phyloP scores from a whole-genome alignment of 2,797 vertebrate species.

The Peromyscus attwateri region DNA sequence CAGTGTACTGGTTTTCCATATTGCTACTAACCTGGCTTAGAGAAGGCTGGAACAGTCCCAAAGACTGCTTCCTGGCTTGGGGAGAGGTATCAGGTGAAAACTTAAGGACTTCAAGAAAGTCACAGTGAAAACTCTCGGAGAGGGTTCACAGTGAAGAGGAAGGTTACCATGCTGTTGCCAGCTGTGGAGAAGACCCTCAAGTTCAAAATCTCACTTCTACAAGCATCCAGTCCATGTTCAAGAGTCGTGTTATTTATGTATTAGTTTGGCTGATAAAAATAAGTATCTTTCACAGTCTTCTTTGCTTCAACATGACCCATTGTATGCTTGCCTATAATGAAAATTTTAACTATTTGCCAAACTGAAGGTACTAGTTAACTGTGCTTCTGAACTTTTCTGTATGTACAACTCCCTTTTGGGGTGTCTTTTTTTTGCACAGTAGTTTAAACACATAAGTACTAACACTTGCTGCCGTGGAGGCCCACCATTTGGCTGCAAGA shows the following conservation, averaged over 20 bases:
- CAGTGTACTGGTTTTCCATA: conserved; percentile 30
- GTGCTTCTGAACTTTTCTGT: not conserved
- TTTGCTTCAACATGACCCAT: conserved; percentile 19
- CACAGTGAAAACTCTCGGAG: not conserved
- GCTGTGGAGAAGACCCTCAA: not conserved
- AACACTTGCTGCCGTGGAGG: not conserved
- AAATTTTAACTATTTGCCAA: conserved; percentile 27
- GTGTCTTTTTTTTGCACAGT: not conserved
- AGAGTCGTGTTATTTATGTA: not conserved
- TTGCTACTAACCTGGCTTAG: not conserved
- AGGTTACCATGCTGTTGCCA: not conserved
- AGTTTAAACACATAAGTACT: not conserved
- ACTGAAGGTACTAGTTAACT: not conserved
- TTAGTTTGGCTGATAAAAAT: not conserved
- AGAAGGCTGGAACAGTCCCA: not conserved
- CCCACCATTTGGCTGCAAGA: not conserved
- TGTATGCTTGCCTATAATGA: not conserved
- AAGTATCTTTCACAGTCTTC: not conserved
- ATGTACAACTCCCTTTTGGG: not conserved
- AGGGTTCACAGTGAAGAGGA: not conserved
- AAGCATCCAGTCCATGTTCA: not conserved
- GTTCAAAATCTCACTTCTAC: not conserved
- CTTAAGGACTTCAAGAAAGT: not conserved
- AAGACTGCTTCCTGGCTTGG: not conserved
- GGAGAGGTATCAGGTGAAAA: not conserved